Evolutionary conservation across 1,140 invertebrate genomes (phyloP).

Genomic region (Penaeus indicus): DNA sequence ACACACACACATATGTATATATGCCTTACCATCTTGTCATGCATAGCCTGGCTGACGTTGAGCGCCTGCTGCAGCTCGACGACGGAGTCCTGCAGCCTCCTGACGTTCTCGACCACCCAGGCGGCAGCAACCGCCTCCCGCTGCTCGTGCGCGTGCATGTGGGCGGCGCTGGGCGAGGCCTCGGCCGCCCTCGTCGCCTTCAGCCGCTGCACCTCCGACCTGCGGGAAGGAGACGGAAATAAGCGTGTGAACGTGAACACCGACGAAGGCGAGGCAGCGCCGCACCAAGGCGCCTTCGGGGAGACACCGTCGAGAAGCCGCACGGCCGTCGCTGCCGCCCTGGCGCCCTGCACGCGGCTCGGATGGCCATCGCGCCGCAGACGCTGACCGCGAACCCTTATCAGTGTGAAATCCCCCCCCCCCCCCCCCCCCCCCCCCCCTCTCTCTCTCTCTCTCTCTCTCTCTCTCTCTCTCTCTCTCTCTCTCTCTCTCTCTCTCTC

Average conservation of each 20-base stretch:
- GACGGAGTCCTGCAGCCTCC: slow-evolving; percentile 46
- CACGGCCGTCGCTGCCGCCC: too few relatives aligned
- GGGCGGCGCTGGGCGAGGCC: slow-evolving; percentile 14
- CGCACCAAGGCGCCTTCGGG: too few relatives aligned
- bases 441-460: slow-evolving; percentile 1
- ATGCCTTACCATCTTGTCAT: slow-evolving; percentile 38
- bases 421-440: too few relatives aligned
- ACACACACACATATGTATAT: too few relatives aligned
- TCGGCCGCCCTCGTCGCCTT: slow-evolving; percentile 34
- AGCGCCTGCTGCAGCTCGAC: slow-evolving; percentile 42
- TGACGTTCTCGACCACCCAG: slow-evolving; percentile 41
- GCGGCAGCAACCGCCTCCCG: slow-evolving; percentile 48
- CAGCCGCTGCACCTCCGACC: slow-evolving; percentile 42
- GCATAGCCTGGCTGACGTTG: slow-evolving; percentile 48
- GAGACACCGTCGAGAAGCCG: not conserved
- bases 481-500: slow-evolving; percentile 18
- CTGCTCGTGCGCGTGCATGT: slow-evolving; percentile 37
- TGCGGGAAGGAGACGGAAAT: slow-evolving; percentile 4
- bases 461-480: slow-evolving; percentile 23
- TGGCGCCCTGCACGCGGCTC: too few relatives aligned
- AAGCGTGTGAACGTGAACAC: not conserved
- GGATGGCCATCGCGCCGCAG: too few relatives aligned
- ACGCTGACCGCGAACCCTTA: too few relatives aligned
- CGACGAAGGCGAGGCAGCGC: not conserved
- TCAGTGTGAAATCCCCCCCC: too few relatives aligned